Conservation (phyloP, 2,113 vertebrate species). For the Cryptotis parvus region DNA sequence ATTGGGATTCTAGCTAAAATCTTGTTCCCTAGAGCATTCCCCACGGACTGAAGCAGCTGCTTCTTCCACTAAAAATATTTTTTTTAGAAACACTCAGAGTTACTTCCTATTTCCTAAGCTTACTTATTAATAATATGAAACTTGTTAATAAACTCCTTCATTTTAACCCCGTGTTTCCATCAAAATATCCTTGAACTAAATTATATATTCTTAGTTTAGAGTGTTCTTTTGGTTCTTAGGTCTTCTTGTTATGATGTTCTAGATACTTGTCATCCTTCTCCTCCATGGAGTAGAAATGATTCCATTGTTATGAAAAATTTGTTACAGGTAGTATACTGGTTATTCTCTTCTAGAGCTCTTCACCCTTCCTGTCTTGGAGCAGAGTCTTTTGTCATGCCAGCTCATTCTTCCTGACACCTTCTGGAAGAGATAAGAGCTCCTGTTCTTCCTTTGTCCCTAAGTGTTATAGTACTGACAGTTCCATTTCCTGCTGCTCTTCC, state of each 20-base stretch:
- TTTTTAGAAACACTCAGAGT: neutral
- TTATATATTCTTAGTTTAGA: neutral
- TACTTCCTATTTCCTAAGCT: slow-evolving; percentile 8
- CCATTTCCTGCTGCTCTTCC: neutral
- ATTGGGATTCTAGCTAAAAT: slow-evolving; percentile 60
- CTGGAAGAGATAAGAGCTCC: neutral
- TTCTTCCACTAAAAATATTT: slow-evolving; percentile 43
- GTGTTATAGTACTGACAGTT: neutral
- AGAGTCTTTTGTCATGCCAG: neutral
- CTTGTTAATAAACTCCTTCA: neutral
- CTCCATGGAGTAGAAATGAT: neutral
- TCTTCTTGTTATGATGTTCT: neutral
- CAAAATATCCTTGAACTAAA: neutral
- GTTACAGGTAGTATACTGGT: too few species aligned
- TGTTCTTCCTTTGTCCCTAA: neutral
- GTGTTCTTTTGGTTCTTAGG: neutral
- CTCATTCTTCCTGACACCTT: neutral
- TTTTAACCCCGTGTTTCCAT: neutral
- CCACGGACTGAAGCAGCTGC: slow-evolving; percentile 59
- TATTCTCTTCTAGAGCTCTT: neutral
- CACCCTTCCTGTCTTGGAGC: neutral
- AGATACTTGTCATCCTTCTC: neutral
- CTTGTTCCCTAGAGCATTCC: slow-evolving; percentile 25
- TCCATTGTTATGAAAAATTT: too few species aligned
- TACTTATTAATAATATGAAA: slow-evolving; percentile 3